phyloP scores from a whole-genome alignment of 35 echinoderm and acorn worm genomes.

The Apostichopus japonicus region DNA sequence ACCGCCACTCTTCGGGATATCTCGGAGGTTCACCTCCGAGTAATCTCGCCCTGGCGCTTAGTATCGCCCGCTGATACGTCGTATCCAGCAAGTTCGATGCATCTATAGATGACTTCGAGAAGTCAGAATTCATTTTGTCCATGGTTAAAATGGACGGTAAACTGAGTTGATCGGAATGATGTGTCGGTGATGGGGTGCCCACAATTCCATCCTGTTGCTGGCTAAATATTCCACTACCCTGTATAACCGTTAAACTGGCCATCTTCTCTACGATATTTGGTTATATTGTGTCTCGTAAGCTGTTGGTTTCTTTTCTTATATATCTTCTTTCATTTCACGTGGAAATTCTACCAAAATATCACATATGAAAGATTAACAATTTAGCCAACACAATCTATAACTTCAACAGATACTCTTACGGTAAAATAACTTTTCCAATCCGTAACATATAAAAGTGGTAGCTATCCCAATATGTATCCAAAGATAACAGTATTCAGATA shows the following conservation, averaged over 20 bases:
- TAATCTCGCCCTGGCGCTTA: slow-evolving; percentile 62
- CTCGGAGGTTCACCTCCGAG: slow-evolving; percentile 58
- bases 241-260: background rate
- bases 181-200: background rate
- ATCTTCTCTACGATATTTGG: background rate
- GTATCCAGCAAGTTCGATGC: slow-evolving; percentile 73
- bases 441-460: too few species aligned
- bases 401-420: too few species aligned
- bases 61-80: slow-evolving; percentile 70
- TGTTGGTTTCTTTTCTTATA: too few species aligned
- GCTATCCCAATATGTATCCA: too few species aligned
- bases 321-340: too few species aligned
- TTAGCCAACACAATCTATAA: too few species aligned
- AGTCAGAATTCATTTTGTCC: background rate
- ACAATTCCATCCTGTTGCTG: background rate
- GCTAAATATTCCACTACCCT: background rate
- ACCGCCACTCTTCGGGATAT: slow-evolving; percentile 81
- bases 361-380: too few species aligned
- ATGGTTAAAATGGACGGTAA: slow-evolving; percentile 21
- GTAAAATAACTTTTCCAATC: too few species aligned
- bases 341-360: too few species aligned
- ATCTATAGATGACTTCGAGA: slow-evolving; percentile 16
- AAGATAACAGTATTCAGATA: too few species aligned
- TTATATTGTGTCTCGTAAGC: too few species aligned
- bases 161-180: background rate